Evolutionary conservation across 2,113 vertebrate genomes (phyloP).

Genomic region (Cololabis saira): DNA sequence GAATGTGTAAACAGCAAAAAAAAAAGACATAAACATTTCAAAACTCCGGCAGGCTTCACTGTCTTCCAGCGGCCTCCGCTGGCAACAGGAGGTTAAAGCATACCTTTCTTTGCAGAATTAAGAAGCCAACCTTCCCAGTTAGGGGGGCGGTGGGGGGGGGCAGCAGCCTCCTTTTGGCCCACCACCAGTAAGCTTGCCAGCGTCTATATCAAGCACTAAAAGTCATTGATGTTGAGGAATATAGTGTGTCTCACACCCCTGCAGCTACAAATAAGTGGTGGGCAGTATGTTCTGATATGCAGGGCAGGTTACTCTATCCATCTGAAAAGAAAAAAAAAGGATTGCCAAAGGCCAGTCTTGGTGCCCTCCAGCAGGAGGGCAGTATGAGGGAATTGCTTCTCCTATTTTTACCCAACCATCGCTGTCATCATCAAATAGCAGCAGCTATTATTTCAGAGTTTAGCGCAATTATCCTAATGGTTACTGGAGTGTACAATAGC

Average conservation of each 20-base stretch:
- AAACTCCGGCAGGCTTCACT: conserved; percentile 31
- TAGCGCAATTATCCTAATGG: conserved; percentile 76
- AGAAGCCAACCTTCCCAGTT: conserved; percentile 55
- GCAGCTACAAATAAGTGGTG: conserved; percentile 78
- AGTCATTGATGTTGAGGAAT: conserved; percentile 79
- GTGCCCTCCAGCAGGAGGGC: conserved; percentile 59
- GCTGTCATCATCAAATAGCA: conserved; percentile 73
- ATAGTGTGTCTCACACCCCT: conserved; percentile 82
- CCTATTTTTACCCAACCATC: conserved; percentile 74
- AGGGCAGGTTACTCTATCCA: conserved; percentile 78
- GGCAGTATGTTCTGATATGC: conserved; percentile 74
- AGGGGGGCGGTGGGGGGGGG: conserved; percentile 32
- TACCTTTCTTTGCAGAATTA: conserved; percentile 11
- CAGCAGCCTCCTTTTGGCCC: conserved; percentile 47
- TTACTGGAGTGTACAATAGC: conserved; percentile 55
- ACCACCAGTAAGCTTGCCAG: conserved; percentile 60
- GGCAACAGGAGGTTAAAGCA: conserved; percentile 56
- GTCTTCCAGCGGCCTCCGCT: conserved; percentile 72
- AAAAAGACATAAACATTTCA: not conserved
- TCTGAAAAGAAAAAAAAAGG: conserved; percentile 24
- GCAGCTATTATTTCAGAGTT: conserved; percentile 78
- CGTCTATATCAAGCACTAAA: conserved; percentile 80
- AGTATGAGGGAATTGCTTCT: conserved; percentile 57
- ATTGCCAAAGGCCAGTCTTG: conserved; percentile 69
- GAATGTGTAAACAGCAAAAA: not conserved